phyloP scores from a whole-genome alignment of 2,797 vertebrate species.

The Sarcoramphus papa region DNA sequence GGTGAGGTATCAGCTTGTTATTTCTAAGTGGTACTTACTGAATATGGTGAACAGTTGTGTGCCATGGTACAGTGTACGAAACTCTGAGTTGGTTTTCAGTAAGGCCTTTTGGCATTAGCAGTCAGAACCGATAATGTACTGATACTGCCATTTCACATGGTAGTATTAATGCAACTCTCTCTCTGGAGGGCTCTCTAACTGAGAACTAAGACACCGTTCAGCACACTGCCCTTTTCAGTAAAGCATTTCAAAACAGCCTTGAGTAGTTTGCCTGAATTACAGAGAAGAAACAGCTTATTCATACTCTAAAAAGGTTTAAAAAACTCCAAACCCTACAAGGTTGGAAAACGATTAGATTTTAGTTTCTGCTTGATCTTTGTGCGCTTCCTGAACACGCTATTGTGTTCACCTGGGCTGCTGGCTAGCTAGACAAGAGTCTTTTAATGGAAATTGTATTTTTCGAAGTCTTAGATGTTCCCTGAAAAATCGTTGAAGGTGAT shows the following conservation, averaged over 20 bases:
- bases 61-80: not conserved
- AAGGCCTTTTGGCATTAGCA: not conserved
- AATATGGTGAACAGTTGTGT: not conserved
- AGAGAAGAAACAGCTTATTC: not conserved
- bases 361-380: not conserved
- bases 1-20: not conserved
- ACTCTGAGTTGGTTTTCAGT: not conserved
- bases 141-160: not conserved
- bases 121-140: not conserved
- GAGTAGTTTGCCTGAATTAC: not conserved
- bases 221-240: not conserved
- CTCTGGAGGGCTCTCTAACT: not conserved
- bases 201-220: not conserved
- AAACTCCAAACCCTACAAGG: rapidly evolving
- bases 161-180: not conserved
- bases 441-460: not conserved
- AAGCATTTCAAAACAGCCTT: not conserved
- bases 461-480: not conserved
- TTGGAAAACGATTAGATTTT: not conserved
- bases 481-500: not conserved
- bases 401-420: not conserved
- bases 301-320: not conserved
- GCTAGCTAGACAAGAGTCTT: not conserved
- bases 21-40: not conserved
- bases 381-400: not conserved